Evolutionary conservation across 2,888 invertebrate genomes (phyloP), one percentile per base, ranked within the genome.

Genomic region (Tipula lateralis): DNA sequence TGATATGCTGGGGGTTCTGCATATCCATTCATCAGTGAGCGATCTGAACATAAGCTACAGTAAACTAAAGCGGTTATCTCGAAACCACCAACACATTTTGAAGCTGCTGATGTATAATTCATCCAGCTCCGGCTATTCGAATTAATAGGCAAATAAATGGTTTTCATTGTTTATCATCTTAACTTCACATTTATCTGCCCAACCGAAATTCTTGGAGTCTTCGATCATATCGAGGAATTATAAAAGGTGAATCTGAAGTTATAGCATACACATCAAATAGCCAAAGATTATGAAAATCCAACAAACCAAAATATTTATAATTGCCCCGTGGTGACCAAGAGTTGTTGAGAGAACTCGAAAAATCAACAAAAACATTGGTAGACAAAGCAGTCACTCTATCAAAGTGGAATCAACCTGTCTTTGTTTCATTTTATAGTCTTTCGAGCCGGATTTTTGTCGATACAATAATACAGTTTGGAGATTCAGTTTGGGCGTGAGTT

Each of bases 211-310:
- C 91, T 97, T 86, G 97, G 97, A n/a, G 97, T 97, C 89, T 97
- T 96, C 85, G 96, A 97, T 89, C 92, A 97, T 87, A 91, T 95
- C 34, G 93, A 94, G 83, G 97, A 97, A 88, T 97, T 97, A 88
- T 92, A 91, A 36, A 93, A 94, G 88, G 92, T 97, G 32, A 95
- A 96, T 93, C 95, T 0, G 96, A 96, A 91, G 96, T 96, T 0
- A 95, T 97, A 3, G 97, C 96, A 1, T 96, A 96, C 95, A 83
- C 97, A 97, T 89, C 95, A 94, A 86, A 98, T 98, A 88, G 94
- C 97, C 32, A 96, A 96, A 89, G 96, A 97, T 88, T 98, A 98
- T 91, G 98, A n/a, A n/a, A n/a, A n/a, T n/a, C n/a, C n/a, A n/a
- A n/a, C n/a, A n/a, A n/a, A n/a, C n/a, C n/a, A n/a, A n/a, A n/a